Evolutionary conservation across 2,888 invertebrate genomes (phyloP), one percentile per base, ranked within the genome.

Genomic region (Idaea aversata): DNA sequence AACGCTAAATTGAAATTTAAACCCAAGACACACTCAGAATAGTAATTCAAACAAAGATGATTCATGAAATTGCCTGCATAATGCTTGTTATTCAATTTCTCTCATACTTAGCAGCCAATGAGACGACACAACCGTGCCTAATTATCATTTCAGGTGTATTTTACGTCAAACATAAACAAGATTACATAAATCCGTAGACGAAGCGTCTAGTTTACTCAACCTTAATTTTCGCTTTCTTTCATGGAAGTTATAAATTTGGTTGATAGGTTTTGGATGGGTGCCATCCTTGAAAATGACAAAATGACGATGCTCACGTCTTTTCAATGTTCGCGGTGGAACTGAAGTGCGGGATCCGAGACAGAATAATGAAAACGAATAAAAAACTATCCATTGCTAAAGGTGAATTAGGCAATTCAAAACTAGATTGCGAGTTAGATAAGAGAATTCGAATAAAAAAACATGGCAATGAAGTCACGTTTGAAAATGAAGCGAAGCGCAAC

Each of bases 381-480:
- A 86, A 84, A 77, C 73, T 74, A 65, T 72, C 72, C 78, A 79
- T 81, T 77, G 77, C 77, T 77, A 80, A 79, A 82, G 76, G 71
- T 80, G 80, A 85, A 85, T 88, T 87, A 82, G 79, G 82, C 80
- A 87, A 88, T 87, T 86, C 82, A 72, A 82, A 83, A 85, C 77
- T 75, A 76, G 78, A 88, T 88, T 85, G 86, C 79, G 72, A 85
- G 80, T 86, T 84, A 83, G 83, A 84, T 83, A 85, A 85, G 81
- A 79, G 76, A 82, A 80, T 82, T 84, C 68, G 69, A 77, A 75
- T 85, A 87, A 81, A 89, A n/a, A 88, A 87, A 87, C 76, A 80
- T 72, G 75, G 80, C 83, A 81, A 86, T 86, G 83, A 81, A 89
- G 84, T 90, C 91, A 91, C 88, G 89, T 88, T 83, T 81, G 76